Evolutionary conservation across 1,140 invertebrate genomes (phyloP).

Genomic region (Drosophila carrolli): DNA sequence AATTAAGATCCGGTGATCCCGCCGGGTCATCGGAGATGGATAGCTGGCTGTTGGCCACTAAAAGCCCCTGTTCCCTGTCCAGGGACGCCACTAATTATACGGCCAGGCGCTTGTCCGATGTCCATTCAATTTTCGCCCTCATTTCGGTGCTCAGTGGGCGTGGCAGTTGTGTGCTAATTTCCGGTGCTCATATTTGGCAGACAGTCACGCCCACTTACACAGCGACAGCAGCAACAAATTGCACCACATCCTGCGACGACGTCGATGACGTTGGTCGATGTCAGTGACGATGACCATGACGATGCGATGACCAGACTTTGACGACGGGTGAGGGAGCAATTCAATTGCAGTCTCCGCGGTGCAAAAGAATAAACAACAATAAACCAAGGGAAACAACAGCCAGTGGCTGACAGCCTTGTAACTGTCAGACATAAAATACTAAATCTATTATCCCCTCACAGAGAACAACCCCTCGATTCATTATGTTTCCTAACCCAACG

Average conservation of each 20-base stretch:
- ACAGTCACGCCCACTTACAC: slow-evolving; percentile 71
- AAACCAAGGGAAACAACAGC: slow-evolving; percentile 24
- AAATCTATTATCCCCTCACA: slow-evolving; percentile 71
- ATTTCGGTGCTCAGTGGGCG: slow-evolving; percentile 17
- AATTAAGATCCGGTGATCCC: slow-evolving; percentile 66
- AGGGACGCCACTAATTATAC: slow-evolving; percentile 69
- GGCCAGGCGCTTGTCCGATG: slow-evolving; percentile 33
- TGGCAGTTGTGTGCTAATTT: slow-evolving; percentile 72
- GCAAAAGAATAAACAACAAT: slow-evolving; percentile 19
- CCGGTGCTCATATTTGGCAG: slow-evolving; percentile 79
- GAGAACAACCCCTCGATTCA: slow-evolving; percentile 39
- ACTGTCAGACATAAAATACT: slow-evolving; percentile 52
- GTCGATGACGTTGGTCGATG: slow-evolving; percentile 39
- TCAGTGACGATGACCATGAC: slow-evolving; percentile 37
- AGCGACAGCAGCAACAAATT: slow-evolving; percentile 56
- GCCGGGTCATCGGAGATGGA: slow-evolving; percentile 26
- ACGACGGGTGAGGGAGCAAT: slow-evolving; percentile 36
- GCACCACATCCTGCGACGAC: slow-evolving; percentile 70
- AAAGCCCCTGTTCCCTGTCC: slow-evolving; percentile 25
- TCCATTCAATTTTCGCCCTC: slow-evolving; percentile 66
- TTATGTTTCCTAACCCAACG: slow-evolving; percentile 17
- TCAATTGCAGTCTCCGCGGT: slow-evolving; percentile 58
- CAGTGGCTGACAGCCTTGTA: slow-evolving; percentile 42
- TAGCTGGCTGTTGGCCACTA: slow-evolving; percentile 21
- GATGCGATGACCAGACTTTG: neutral